Evolutionary conservation across 2,888 invertebrate species (phyloP).

Genomic region (Cosmia pyralina): DNA sequence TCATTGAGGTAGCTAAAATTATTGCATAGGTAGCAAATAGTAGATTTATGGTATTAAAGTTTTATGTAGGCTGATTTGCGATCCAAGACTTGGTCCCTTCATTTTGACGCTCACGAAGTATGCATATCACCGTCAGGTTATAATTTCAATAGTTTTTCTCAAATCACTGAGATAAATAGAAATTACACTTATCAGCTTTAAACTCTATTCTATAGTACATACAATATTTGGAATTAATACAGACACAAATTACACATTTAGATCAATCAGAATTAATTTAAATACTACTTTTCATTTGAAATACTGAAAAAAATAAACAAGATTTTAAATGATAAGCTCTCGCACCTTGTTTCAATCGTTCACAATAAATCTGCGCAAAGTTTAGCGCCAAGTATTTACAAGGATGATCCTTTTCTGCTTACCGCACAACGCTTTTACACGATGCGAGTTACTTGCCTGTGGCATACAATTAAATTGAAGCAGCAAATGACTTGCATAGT

Average conservation of each 20-base stretch:
- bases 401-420: conserved; percentile 12
- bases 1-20: too few relatives aligned
- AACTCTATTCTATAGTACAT: conserved; percentile 29
- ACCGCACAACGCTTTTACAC: not conserved
- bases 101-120: too few relatives aligned
- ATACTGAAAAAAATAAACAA: conserved; percentile 39
- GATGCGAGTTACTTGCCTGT: not conserved
- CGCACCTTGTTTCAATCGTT: conserved; percentile 5
- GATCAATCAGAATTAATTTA: conserved; percentile 22
- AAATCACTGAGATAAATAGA: conserved; percentile 28
- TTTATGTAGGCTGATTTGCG: too few relatives aligned
- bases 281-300: conserved; percentile 20
- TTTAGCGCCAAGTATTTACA: conserved; percentile 1
- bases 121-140: not conserved
- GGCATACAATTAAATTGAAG: not conserved
- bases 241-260: conserved; percentile 48
- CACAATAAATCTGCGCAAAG: not conserved
- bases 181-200: conserved; percentile 36
- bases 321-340: conserved; percentile 7
- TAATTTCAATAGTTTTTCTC: conserved; percentile 17
- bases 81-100: too few relatives aligned
- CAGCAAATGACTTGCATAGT: not conserved
- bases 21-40: too few relatives aligned
- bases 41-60: too few relatives aligned
- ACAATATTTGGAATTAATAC: conserved; percentile 45